Conservation (phyloP, 2,888 invertebrate genomes). For the Cephus nigrinus region DNA sequence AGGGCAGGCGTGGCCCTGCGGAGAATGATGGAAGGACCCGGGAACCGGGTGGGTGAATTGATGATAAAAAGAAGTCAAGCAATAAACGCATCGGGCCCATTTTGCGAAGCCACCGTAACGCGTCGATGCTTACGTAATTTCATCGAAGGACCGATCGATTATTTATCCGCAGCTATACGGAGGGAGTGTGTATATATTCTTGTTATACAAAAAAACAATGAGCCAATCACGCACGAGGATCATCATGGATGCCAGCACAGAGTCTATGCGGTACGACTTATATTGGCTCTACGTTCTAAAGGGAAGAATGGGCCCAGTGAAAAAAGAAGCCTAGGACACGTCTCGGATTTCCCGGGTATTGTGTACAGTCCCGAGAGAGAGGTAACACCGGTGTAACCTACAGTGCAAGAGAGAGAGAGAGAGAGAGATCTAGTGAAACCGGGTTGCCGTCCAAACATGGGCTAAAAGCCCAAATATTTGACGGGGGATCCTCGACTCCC, state of each 20-base stretch:
- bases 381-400: not conserved
- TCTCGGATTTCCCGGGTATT: not conserved
- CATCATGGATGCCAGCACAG: not conserved
- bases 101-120: slow-evolving; percentile 10
- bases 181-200: not conserved
- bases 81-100: slow-evolving; percentile 28
- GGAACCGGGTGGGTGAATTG: slow-evolving; percentile 41
- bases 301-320: not conserved
- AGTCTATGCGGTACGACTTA: not conserved
- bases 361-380: not conserved
- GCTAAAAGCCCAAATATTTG: slow-evolving; percentile 64
- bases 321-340: not conserved
- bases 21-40: slow-evolving; percentile 60
- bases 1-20: slow-evolving; percentile 60
- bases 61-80: slow-evolving; percentile 31
- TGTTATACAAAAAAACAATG: not conserved
- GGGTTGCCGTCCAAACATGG: slow-evolving; percentile 39
- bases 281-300: not conserved
- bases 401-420: not conserved
- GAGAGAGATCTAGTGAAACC: not conserved
- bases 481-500: slow-evolving; percentile 46
- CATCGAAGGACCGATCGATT: not conserved
- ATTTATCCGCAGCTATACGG: not conserved
- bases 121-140: not conserved
- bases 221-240: not conserved